These are phyloP conservation scores for Cheilosia grossa DNA, from an alignment of 2,888 invertebrate genomes.

Conservation along the genomic window DNA sequence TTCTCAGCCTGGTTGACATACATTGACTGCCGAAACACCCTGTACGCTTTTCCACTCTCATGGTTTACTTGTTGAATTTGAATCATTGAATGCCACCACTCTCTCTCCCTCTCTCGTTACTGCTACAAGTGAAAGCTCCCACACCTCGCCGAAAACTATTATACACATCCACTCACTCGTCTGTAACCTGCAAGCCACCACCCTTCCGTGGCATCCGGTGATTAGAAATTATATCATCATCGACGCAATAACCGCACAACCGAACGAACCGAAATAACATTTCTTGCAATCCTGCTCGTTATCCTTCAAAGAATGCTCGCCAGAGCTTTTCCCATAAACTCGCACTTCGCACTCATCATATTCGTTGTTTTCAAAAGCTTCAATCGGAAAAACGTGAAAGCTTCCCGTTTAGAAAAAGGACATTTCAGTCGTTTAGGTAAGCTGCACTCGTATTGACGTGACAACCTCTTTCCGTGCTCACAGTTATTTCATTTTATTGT, in stretches of 20 bases:
- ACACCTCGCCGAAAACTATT: background rate
- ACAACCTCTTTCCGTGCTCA: slow-evolving; percentile 32
- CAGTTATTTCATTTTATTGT: slow-evolving; percentile 1
- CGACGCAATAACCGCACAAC: slow-evolving; percentile 7
- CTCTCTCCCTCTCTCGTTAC: background rate
- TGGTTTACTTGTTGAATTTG: slow-evolving; percentile 44
- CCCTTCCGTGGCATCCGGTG: background rate
- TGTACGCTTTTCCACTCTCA: background rate
- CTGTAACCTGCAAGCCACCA: background rate
- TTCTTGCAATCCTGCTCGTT: slow-evolving; percentile 21
- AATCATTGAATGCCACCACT: background rate
- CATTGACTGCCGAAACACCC: slow-evolving; percentile 4
- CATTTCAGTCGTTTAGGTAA: slow-evolving; percentile 56
- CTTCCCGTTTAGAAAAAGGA: slow-evolving; percentile 37
- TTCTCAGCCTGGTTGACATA: no score
- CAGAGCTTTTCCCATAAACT: slow-evolving; percentile 15
- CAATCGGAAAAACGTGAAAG: background rate
- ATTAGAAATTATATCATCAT: slow-evolving; percentile 22
- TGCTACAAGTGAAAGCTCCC: slow-evolving; percentile 30
- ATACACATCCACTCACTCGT: background rate
- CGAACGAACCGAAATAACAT: background rate
- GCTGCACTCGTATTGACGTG: slow-evolving; percentile 56
- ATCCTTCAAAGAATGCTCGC: background rate
- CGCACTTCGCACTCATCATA: background rate
- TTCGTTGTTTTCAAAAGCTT: slow-evolving; percentile 12